Evolutionary conservation across 2,113 vertebrate species (phyloP).

Genomic region (Vidua chalybeata): DNA sequence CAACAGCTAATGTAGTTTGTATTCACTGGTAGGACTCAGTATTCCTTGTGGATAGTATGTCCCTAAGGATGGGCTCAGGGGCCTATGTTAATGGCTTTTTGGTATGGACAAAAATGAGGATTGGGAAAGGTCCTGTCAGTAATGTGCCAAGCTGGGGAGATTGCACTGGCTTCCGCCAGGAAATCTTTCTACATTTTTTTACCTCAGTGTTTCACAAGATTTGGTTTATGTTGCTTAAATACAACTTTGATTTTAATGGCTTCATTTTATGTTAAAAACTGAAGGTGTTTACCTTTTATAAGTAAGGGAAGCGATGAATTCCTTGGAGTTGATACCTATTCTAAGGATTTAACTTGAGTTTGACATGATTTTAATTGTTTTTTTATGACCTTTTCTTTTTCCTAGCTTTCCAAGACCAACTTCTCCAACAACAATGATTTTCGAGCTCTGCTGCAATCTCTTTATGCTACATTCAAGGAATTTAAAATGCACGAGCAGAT

Average conservation of each 20-base stretch:
- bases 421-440: slow-evolving; percentile 99
- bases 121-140: neutral
- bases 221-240: neutral
- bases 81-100: neutral
- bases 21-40: rapidly evolving
- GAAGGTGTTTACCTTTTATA: neutral
- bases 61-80: neutral
- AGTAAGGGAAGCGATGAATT: neutral
- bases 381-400: slow-evolving; percentile 17
- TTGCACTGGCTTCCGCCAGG: neutral
- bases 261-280: neutral
- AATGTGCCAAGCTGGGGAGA: neutral
- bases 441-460: slow-evolving; percentile 92
- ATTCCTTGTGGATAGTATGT: neutral
- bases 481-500: slow-evolving; percentile 99
- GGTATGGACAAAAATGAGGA: neutral
- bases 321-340: neutral
- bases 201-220: neutral
- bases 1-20: neutral
- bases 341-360: neutral
- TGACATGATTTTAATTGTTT: neutral
- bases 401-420: slow-evolving; percentile 96
- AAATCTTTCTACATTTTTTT: neutral
- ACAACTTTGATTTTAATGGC: neutral
- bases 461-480: slow-evolving; percentile 96